Conservation (phyloP, 2,888 invertebrate species). For the Drosophila hamatofila region DNA sequence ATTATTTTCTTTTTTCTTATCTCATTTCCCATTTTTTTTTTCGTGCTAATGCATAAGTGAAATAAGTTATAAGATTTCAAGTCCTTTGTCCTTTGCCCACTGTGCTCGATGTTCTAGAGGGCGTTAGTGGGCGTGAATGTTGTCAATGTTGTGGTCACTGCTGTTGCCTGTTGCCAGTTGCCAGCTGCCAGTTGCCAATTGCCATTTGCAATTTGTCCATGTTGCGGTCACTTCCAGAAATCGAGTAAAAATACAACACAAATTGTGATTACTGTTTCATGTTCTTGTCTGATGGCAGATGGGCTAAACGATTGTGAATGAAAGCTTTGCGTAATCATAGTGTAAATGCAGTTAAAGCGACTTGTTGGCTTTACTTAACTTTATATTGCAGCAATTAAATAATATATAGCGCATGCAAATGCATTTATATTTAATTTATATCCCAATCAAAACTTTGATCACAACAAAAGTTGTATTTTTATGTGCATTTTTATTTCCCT, state of each 20-base stretch:
- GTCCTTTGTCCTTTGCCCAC: conserved; percentile 7
- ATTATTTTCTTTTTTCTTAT: neutral
- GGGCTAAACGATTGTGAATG: conserved; percentile 10
- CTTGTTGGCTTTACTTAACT: conserved; percentile 1
- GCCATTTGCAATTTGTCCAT: conserved; percentile 38
- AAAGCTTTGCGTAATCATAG: neutral
- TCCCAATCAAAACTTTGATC: neutral
- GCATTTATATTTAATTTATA: neutral
- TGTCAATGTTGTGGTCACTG: conserved; percentile 40
- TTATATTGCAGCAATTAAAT: conserved; percentile 43
- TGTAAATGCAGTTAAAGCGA: neutral
- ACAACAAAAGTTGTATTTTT: neutral
- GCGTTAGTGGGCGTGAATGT: conserved; percentile 24
- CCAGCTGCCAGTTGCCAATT: conserved; percentile 14
- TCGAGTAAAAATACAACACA: conserved; percentile 51
- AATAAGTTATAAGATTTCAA: no score
- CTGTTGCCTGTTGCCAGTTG: conserved; percentile 11
- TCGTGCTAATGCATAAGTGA: neutral
- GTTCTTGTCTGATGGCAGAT: conserved; percentile 36
- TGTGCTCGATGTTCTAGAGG: conserved; percentile 7
- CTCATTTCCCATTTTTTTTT: neutral
- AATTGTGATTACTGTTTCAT: conserved; percentile 67
- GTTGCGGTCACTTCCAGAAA: conserved; percentile 52
- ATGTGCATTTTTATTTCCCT: no score
- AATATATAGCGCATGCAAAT: conserved; percentile 31